A percentile compares a stretch with the other conserved stretches of the same genome.
phyloP scores from a whole-genome alignment of 2,113 vertebrate genomes.

The Brachionichthys hirsutus region DNA sequence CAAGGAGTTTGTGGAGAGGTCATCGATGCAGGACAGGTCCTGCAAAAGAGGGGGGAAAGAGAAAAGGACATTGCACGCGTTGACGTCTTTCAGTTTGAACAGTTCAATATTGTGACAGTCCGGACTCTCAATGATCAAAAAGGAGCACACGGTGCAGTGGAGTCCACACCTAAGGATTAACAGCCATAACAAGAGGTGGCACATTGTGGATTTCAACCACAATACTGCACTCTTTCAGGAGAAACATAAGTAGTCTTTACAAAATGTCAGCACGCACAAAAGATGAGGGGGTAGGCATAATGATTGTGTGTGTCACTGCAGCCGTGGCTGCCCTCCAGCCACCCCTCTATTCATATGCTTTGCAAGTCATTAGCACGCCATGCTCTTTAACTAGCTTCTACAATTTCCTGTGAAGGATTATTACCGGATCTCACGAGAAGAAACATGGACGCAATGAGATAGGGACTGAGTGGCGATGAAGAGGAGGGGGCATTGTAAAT shows the following conservation, averaged over 20 bases:
- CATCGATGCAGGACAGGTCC: slow-evolving; percentile 91
- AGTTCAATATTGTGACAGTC: not conserved
- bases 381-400: slow-evolving; percentile 52
- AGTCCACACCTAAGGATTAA: not conserved
- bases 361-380: slow-evolving; percentile 52
- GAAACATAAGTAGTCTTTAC: slow-evolving; percentile 34
- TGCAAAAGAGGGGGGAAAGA: too few species aligned
- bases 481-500: slow-evolving; percentile 1
- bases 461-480: slow-evolving; percentile 15
- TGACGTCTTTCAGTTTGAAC: not conserved
- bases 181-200: slow-evolving; percentile 19
- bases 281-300: slow-evolving; percentile 39
- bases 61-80: not conserved
- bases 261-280: slow-evolving; percentile 53
- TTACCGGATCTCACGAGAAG: slow-evolving; percentile 22
- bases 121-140: not conserved
- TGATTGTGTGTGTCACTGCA: slow-evolving; percentile 29
- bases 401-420: too few species aligned
- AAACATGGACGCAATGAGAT: slow-evolving; percentile 48
- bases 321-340: slow-evolving; percentile 57
- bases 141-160: not conserved
- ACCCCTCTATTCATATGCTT: slow-evolving; percentile 54
- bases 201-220: slow-evolving; percentile 24
- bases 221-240: slow-evolving; percentile 14
- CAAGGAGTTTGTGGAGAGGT: slow-evolving; percentile 87